A percentile compares a stretch with the other conserved stretches of the same genome.
Conservation (phyloP, 2,888 invertebrate genomes). For the Cataglyphis albicans region DNA sequence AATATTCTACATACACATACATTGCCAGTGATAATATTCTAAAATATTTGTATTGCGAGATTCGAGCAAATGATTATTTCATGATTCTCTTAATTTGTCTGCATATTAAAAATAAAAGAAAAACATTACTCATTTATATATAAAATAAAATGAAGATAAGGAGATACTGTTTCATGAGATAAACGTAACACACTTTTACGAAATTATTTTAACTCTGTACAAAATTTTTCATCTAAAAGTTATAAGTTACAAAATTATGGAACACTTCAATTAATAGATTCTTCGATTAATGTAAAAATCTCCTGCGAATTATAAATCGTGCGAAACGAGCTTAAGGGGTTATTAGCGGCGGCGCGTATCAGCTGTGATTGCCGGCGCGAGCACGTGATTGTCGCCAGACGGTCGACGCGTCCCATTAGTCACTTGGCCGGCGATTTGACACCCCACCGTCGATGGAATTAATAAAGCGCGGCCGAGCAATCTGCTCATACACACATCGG, state of each 20-base stretch:
- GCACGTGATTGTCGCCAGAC: constrained; percentile 8
- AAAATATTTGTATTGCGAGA: constrained; percentile 18
- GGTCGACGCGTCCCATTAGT: constrained; percentile 72
- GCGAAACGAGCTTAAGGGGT: constrained; percentile 45
- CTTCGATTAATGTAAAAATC: neutral
- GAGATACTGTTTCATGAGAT: neutral
- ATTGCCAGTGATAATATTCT: neutral
- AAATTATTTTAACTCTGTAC: neutral
- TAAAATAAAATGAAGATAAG: constrained; percentile 11
- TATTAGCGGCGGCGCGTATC: constrained; percentile 76
- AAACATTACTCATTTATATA: neutral
- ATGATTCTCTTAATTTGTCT: neutral
- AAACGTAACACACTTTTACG: neutral
- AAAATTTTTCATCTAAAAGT: neutral
- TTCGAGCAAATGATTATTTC: constrained; percentile 15
- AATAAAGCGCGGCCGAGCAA: constrained; percentile 84
- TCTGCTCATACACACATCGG: constrained; percentile 78
- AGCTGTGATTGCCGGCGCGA: constrained; percentile 57
- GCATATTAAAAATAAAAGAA: constrained; percentile 23
- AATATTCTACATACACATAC: neutral
- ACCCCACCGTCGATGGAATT: constrained; percentile 83
- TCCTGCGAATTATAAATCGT: neutral
- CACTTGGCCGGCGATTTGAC: constrained; percentile 79
- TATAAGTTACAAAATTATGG: neutral
- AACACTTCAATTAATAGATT: neutral